phyloP scores from a whole-genome alignment of 2,797 vertebrate species.

The Hylomyscus alleni region DNA sequence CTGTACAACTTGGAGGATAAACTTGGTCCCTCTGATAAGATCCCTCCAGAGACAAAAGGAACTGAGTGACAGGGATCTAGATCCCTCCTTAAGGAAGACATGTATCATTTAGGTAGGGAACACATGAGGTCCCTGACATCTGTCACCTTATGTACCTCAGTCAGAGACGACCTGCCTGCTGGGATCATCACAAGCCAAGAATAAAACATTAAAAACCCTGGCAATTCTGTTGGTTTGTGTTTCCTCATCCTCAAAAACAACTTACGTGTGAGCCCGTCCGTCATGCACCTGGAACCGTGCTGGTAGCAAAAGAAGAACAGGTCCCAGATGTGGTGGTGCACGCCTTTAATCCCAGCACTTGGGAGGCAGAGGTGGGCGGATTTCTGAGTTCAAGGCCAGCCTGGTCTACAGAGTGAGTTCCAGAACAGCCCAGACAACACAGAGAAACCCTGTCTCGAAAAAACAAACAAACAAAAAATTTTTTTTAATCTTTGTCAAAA shows the following conservation, averaged over 20 bases:
- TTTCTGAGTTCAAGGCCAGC: no score
- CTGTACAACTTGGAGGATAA: background rate
- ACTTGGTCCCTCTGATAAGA: background rate
- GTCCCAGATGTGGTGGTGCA: background rate
- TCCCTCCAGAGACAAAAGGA: background rate
- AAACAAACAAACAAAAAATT: no score
- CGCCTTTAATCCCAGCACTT: no score
- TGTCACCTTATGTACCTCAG: background rate
- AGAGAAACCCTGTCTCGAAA: no score
- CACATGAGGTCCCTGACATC: background rate
- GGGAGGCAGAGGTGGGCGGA: no score
- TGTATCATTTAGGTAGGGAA: background rate
- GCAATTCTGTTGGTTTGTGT: background rate
- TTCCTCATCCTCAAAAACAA: constrained; percentile 3
- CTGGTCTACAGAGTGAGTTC: no score
- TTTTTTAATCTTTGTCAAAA: background rate
- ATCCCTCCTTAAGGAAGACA: background rate
- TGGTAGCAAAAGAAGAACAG: constrained; percentile 15
- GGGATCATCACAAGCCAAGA: background rate
- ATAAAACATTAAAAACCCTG: background rate
- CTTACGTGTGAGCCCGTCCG: background rate
- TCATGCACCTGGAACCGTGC: background rate
- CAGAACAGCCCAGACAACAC: no score
- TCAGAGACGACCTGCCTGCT: background rate
- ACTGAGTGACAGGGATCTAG: background rate